Evolutionary conservation across 2,113 vertebrate species (phyloP).

Genomic region (Bambusicola thoracicus): DNA sequence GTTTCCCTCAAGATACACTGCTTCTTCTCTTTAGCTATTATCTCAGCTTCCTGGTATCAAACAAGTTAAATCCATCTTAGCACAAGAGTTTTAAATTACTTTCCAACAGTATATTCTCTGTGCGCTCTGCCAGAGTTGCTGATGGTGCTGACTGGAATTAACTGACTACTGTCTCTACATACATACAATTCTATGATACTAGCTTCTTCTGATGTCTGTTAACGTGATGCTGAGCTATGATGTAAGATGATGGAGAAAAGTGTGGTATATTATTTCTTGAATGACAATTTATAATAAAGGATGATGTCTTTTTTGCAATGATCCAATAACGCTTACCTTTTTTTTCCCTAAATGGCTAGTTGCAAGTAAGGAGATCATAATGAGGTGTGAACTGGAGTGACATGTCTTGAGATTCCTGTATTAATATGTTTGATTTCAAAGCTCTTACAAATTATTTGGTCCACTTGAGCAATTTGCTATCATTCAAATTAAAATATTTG

Average conservation of each 20-base stretch:
- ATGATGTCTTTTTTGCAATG: not conserved
- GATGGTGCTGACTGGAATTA: not conserved
- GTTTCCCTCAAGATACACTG: not conserved
- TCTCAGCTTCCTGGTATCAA: not conserved
- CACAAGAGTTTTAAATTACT: not conserved
- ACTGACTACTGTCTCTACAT: not conserved
- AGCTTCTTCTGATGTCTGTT: not conserved
- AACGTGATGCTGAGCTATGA: not conserved
- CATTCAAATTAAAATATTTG: conserved; percentile 3
- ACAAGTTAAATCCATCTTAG: conserved; percentile 4
- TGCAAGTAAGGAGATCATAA: not conserved
- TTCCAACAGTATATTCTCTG: not conserved
- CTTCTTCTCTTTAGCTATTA: conserved; percentile 3
- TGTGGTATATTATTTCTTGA: not conserved
- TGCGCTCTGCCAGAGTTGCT: accelerated
- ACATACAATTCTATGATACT: not conserved
- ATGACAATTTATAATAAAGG: conserved; percentile 15
- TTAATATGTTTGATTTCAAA: not conserved
- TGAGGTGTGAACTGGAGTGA: not conserved
- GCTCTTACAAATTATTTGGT: not conserved
- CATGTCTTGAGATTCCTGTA: conserved; percentile 9
- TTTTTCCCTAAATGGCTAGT: conserved; percentile 15
- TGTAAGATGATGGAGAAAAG: not conserved
- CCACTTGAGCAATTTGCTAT: not conserved
- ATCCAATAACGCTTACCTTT: conserved; percentile 7